Evolutionary conservation across 1,140 invertebrate species (phyloP).

Genomic region (Bombyx mandarina): DNA sequence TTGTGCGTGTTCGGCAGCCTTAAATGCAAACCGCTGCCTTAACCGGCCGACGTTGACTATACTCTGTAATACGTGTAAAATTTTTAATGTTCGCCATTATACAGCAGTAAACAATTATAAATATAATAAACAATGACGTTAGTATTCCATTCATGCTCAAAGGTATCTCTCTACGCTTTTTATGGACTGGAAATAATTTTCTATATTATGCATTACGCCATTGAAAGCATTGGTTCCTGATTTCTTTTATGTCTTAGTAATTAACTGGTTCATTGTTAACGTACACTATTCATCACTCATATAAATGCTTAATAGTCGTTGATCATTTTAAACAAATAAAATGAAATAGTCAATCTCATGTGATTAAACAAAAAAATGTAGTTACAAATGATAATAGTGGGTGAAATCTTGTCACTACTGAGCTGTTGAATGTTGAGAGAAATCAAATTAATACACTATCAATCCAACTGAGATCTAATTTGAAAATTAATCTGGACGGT

Average conservation of each 20-base stretch:
- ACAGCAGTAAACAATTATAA: conserved; percentile 32
- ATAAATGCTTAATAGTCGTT: too few species aligned
- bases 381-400: too few species aligned
- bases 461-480: too few species aligned
- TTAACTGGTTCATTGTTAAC: conserved; percentile 6
- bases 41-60: conserved; percentile 9
- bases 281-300: too few species aligned
- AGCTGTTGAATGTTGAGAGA: too few species aligned
- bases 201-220: conserved; percentile 29
- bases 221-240: conserved; percentile 28
- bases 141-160: conserved; percentile 34
- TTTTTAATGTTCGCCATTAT: conserved; percentile 36
- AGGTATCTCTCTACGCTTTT: conserved; percentile 48
- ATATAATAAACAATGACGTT: conserved; percentile 29
- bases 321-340: too few species aligned
- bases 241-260: conserved; percentile 21
- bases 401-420: too few species aligned
- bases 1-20: conserved; percentile 50
- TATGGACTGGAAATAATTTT: conserved; percentile 37
- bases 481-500: too few species aligned
- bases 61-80: conserved; percentile 33
- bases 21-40: conserved; percentile 50
- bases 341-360: too few species aligned
- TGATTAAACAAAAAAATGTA: too few species aligned
- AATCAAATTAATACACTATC: too few species aligned